Percentiles rank a stretch among this genome's conserved stretches.
Evolutionary conservation across 2,113 vertebrate species (phyloP).

Genomic region (Telmatochromis sp.): DNA sequence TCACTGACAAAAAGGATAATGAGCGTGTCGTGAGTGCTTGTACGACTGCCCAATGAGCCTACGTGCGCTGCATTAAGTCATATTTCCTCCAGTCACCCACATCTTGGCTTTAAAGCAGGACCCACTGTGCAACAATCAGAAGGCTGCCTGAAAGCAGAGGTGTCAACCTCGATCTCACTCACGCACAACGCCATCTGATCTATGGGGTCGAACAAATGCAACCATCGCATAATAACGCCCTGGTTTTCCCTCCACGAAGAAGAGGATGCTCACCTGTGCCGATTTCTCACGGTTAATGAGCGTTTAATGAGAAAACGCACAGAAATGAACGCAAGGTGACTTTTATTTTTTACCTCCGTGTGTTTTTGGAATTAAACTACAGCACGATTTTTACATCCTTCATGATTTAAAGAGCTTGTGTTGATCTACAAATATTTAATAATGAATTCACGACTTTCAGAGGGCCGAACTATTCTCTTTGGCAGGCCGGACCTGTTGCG

Average conservation of each 20-base stretch:
- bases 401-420: rapidly evolving
- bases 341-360: neutral
- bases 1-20: neutral
- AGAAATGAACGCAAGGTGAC: neutral
- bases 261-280: neutral
- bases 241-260: neutral
- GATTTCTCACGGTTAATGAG: neutral
- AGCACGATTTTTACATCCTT: neutral
- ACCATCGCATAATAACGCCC: neutral
- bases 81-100: neutral
- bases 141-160: neutral
- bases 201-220: neutral
- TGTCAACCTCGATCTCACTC: neutral
- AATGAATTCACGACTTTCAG: neutral
- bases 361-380: neutral
- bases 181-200: neutral
- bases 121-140: neutral
- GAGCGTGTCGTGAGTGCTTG: neutral
- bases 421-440: neutral
- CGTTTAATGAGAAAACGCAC: neutral
- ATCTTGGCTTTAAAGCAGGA: neutral
- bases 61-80: neutral
- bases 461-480: neutral
- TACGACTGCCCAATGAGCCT: neutral
- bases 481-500: neutral